Percentiles rank a stretch among this genome's conserved stretches.
These are phyloP conservation scores for Caenorhabditis sp. DNA, from an alignment of 2,888 invertebrate genomes.

Conservation along the genomic window DNA sequence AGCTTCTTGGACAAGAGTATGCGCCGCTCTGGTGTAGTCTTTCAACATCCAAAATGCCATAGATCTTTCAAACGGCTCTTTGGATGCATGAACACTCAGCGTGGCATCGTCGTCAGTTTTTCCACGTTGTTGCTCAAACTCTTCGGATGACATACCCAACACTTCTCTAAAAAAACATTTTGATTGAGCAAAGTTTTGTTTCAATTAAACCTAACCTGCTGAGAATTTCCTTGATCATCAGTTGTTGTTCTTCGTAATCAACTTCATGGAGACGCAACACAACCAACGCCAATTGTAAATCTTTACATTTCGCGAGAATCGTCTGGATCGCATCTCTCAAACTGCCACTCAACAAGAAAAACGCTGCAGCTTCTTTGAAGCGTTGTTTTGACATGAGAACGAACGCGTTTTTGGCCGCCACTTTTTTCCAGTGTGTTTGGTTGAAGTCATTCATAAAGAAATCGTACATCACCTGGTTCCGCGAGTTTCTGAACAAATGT, in stretches of 20 bases:
- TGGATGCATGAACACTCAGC: conserved; percentile 37
- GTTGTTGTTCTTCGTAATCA: conserved; percentile 77
- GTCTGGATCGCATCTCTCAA: conserved; percentile 87
- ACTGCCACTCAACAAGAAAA: conserved; percentile 92
- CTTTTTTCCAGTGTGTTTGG: conserved; percentile 93
- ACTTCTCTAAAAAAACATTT: no score
- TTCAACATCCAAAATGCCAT: conserved; percentile 97
- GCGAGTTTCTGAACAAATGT: conserved; percentile 86
- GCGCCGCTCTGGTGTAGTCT: conserved; percentile 85
- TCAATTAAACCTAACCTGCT: conserved; percentile 13
- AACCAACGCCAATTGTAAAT: conserved; percentile 92
- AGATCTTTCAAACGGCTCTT: conserved; percentile 93
- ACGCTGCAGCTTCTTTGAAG: conserved; percentile 96
- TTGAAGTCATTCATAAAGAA: conserved; percentile 94
- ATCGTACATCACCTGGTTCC: conserved; percentile 88
- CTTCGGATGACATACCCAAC: conserved; percentile 56
- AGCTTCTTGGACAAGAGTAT: conserved; percentile 80
- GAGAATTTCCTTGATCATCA: conserved; percentile 37
- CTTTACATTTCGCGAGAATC: conserved; percentile 79
- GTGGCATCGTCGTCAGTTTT: conserved; percentile 42
- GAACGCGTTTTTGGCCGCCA: conserved; percentile 96
- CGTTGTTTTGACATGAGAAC: conserved; percentile 91
- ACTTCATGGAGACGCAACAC: conserved; percentile 88
- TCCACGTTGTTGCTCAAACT: conserved; percentile 51
- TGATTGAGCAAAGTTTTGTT: no score